Base-by-base conservation (phyloP, 2,888 invertebrate genomes). In the Agrotis clavis region DNA sequence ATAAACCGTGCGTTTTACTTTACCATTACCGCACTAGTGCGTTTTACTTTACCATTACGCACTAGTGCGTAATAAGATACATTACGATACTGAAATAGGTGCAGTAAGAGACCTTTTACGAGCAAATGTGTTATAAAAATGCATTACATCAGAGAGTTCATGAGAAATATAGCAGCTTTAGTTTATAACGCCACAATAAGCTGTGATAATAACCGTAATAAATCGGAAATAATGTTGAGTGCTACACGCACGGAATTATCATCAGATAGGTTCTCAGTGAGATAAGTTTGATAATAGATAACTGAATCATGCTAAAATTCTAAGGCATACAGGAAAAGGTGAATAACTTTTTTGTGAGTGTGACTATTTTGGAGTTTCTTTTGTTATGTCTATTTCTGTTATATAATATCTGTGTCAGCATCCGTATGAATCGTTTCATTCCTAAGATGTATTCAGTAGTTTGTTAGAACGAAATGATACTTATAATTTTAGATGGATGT, bases 211-310 rank as follows among this genome's bases (percentile, higher is more conserved):
- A 84, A 84, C 77, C 82, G 78, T 87, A 84, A 41, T 81, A 78
- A 82, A 88, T 86, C 80, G 79, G 77, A 86, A 86, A 90, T 85
- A 85, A 77, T 77, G 87, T 85, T 85, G 86, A 90, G 87, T 89
- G 90, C 76, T 81, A 77, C 65, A 89, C 84, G 85, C 82, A 62
- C 71, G n/a, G 53, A 69, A 76, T 82, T 87, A 89, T 85, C 86
- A 82, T 67, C 72, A 47, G 64, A 65, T 57, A 68, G 74, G 81
- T 84, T 84, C 74, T 72, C 62, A 67, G 35, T 47, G 11, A 65
- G 89, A 91, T 90, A 72, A 90, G 82, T 88, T 85, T 85, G 59
- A 74, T 60, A 75, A 61, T 71, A 74, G 80, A 77, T 69, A 71
- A 72, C 67, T 81, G 73, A 86, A 84, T 4, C 82, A 85, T 73